These are phyloP conservation scores for Dolichotis patagonum DNA, from an alignment of 2,113 vertebrate species.

Conservation along the genomic window DNA sequence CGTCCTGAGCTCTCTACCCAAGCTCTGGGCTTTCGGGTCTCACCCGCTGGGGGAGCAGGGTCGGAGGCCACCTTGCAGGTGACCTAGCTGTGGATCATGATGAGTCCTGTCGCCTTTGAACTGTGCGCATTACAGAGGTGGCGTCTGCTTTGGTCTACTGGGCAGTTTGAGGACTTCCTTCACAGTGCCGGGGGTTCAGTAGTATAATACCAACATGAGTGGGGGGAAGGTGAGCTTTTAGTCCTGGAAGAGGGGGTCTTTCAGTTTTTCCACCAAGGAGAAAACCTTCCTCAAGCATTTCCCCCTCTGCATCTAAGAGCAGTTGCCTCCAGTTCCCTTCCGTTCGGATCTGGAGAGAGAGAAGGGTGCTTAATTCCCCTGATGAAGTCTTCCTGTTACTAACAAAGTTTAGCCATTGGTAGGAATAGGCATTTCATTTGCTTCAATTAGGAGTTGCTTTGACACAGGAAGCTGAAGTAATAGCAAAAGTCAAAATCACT, in stretches of 20 bases:
- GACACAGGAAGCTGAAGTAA: not conserved
- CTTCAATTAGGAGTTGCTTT: not conserved
- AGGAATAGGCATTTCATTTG: not conserved
- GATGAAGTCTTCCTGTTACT: not conserved
- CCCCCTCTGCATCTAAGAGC: not conserved
- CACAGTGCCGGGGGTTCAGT: fast-evolving
- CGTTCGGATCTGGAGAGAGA: not conserved
- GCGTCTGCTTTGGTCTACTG: not conserved
- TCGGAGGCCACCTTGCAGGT: not conserved
- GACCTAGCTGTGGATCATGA: not conserved
- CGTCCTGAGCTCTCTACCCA: not conserved
- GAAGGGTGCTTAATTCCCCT: not conserved
- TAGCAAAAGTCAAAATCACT: not conserved
- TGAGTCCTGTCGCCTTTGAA: not conserved
- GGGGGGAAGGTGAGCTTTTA: not conserved
- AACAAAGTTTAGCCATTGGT: not conserved
- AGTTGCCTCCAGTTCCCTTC: not conserved
- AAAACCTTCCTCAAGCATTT: not conserved
- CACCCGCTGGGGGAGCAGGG: fast-evolving
- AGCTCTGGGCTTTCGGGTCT: fast-evolving
- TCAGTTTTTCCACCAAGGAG: not conserved
- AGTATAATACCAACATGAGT: not conserved
- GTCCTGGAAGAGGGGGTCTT: not conserved
- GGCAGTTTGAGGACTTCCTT: not conserved
- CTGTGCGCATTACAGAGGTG: fast-evolving